phyloP scores from a whole-genome alignment of 2,797 vertebrate genomes.

The Avahi laniger region DNA sequence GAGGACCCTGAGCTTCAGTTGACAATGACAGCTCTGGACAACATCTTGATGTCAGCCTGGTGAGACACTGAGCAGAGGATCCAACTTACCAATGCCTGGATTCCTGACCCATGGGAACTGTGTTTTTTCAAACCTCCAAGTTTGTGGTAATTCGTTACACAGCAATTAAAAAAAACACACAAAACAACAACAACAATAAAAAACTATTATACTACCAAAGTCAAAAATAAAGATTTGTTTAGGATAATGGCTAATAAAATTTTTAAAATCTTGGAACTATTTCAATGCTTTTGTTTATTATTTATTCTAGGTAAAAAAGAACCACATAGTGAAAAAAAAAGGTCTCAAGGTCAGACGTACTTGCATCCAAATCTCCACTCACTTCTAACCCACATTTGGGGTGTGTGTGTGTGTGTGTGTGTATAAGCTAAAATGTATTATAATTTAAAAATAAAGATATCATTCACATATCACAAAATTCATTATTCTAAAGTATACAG shows the following conservation, averaged over 20 bases:
- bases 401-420: not conserved
- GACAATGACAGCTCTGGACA: not conserved
- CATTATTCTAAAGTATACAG: not conserved
- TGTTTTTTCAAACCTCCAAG: not conserved
- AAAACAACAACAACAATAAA: no score
- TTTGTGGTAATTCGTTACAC: not conserved
- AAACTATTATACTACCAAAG: not conserved
- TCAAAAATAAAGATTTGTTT: slow-evolving; percentile 33
- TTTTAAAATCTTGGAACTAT: not conserved
- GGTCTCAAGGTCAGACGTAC: not conserved
- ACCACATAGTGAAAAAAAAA: not conserved
- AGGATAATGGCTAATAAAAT: not conserved
- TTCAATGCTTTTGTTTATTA: not conserved
- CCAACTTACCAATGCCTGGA: not conserved
- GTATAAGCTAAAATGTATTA: not conserved
- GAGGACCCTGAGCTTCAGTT: not conserved
- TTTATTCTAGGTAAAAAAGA: not conserved
- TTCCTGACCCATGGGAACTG: not conserved
- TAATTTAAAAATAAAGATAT: not conserved
- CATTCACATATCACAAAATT: not conserved
- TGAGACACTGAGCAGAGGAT: not conserved
- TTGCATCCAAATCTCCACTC: not conserved
- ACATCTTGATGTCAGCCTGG: not conserved
- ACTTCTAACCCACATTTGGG: not conserved
- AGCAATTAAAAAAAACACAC: not conserved